Percentiles rank a stretch among this genome's conserved stretches.
Evolutionary conservation across 2,888 invertebrate genomes (phyloP).

Genomic region (Eristalis tenax): DNA sequence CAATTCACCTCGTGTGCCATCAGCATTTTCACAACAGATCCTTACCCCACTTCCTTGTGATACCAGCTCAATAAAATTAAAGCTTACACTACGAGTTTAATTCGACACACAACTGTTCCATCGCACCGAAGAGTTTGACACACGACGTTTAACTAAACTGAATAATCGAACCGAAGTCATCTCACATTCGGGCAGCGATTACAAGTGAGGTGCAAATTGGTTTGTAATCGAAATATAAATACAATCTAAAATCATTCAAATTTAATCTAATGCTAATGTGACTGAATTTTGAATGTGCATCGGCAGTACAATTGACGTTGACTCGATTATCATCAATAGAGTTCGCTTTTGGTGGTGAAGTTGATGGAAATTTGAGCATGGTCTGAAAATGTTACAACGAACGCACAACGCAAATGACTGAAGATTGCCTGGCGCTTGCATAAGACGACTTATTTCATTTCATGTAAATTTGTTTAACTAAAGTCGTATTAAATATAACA

Average conservation of each 20-base stretch:
- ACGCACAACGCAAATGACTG: not conserved
- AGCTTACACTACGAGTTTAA: not conserved
- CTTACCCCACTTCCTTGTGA: not conserved
- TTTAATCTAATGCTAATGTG: conserved; percentile 18
- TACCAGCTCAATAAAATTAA: not conserved
- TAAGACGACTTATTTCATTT: too few relatives aligned
- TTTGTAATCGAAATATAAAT: conserved; percentile 52
- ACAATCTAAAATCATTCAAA: conserved; percentile 40
- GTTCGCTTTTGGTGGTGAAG: not conserved
- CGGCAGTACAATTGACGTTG: not conserved
- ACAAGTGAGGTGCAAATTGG: conserved; percentile 32
- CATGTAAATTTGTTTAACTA: too few relatives aligned
- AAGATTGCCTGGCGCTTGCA: too few relatives aligned
- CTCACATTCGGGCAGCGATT: not conserved
- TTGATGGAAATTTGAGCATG: not conserved
- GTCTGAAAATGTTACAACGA: too few relatives aligned
- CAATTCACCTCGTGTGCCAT: too few relatives aligned
- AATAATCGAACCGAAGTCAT: not conserved
- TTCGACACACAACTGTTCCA: not conserved
- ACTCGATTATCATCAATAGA: not conserved
- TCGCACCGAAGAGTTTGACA: conserved; percentile 10
- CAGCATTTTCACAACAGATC: not conserved
- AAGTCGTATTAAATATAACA: too few relatives aligned
- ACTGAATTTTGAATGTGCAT: not conserved
- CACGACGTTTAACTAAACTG: conserved; percentile 16